Evolutionary conservation across 2,113 vertebrate genomes (phyloP), one percentile per base, ranked within the genome.

Genomic region (Bagarius yarrelli): DNA sequence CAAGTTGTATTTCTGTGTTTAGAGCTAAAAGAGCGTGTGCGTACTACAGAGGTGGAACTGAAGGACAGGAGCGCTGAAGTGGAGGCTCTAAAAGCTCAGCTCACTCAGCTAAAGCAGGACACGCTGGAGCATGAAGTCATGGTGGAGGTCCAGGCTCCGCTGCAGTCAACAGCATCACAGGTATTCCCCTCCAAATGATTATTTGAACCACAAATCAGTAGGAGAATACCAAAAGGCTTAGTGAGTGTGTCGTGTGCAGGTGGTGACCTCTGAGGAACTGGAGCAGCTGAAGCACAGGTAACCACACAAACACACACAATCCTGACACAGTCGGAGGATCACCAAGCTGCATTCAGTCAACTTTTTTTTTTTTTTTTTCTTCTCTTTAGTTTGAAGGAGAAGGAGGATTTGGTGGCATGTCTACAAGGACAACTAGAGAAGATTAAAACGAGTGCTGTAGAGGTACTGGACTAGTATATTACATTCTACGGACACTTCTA

Each of bases 11-110:
- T 8, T 27, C 19, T 70, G 25, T 67, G 55, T 66, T 19, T 81
- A 96, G 95, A 95, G 72, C 89, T 96, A 77, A 92, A 92, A 61
- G 83, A 89, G 76, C 91, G 92, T 67, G 67, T 95, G 53, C 84
- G 88, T 69, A 87, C 85, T 34, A 92, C 89, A 0, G 94, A 95
- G 87, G 84, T 85, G 0, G 92, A 95, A 76, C 86, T 94, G 53
- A 92, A 93, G 86, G 92, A 83, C 57, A 78, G 92, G 59, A 85
- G 89, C 4, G 87, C 91, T 72, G 94, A 96, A 85, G 83, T 94
- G 73, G 91, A 90, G 57, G 84, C 15, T 2, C 74, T 95, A 21
- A 93, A 89, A 0, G 80, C 86, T 53, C 91, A 93, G 72, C 90
- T 95, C 34, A 76, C 87, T 34, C 92, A 92, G 82, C 89, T 89